These are phyloP conservation scores for Coecobrya sp. DNA, from an alignment of 2,888 invertebrate species.

Conservation along the genomic window DNA sequence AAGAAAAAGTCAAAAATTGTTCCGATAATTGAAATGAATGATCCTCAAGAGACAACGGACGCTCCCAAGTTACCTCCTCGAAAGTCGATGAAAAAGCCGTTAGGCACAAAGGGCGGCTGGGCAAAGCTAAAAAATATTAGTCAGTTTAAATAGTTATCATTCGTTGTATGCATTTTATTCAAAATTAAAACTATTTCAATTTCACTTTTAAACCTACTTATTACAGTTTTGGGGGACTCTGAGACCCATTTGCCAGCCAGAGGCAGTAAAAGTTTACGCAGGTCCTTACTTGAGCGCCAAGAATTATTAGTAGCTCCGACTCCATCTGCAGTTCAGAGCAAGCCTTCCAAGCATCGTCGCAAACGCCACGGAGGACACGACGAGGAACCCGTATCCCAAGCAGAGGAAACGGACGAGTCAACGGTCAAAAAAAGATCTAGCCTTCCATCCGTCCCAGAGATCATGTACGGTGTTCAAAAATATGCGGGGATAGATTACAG, in stretches of 20 bases:
- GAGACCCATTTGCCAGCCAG: background rate
- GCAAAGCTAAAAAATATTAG: slow-evolving; percentile 10
- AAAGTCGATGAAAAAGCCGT: slow-evolving; percentile 41
- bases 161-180: too few relatives aligned
- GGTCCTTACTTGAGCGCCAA: background rate
- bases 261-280: slow-evolving; percentile 34
- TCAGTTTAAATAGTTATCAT: background rate
- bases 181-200: too few relatives aligned
- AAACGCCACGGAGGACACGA: background rate
- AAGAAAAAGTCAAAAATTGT: background rate
- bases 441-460: slow-evolving; percentile 74
- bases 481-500: slow-evolving; percentile 69
- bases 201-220: too few relatives aligned
- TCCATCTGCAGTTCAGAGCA: background rate
- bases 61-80: background rate
- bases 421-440: slow-evolving; percentile 12
- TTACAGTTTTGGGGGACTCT: background rate
- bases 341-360: background rate
- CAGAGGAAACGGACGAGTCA: slow-evolving; percentile 11
- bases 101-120: slow-evolving; percentile 22
- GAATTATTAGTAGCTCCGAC: background rate
- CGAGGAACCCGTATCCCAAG: too few relatives aligned
- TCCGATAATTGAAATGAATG: background rate
- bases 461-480: slow-evolving; percentile 76
- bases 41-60: background rate